Evolutionary conservation across 1,140 invertebrate genomes (phyloP), one percentile per base, ranked within the genome.

Genomic region (Ceratina japonica): DNA sequence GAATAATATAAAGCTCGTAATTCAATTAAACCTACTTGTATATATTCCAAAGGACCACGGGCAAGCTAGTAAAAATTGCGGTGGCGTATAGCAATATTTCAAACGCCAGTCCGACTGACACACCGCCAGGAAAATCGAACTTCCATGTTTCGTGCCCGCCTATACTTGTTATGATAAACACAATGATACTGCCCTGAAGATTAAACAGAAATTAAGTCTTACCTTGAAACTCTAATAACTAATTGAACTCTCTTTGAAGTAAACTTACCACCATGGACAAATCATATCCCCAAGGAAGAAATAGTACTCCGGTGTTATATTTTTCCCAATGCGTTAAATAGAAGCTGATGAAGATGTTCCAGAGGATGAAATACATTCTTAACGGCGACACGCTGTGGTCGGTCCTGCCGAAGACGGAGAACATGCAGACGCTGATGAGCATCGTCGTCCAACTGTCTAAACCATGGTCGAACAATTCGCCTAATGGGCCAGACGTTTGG

Each of bases 401-500:
- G 13, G 95, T 94, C 31, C 97, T 93, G 0, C 98, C 98, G 93
- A 98, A 99, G 52, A 99, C 95, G 0, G 97, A 98, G 91, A 97
- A 99, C 84, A 99, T 94, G 68, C 97, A 97, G 44, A 96, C 95
- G 0, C 98, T 97, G 86, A 99, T 97, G 83, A 99, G 95, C 87
- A 98, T 95, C 1, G 98, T 96, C 1, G 98, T 97, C 95, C 97
- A 99, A 2, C 98, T 98, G 92, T 99, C 99, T 84, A 99, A 95
- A 1, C 99, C 99, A 93, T 99, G 99, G 92, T 99, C 99, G 92
- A 99, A 99, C 12, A 99, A 92, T 93, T 99, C 99, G 3, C 99
- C 99, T 7, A 99, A 91, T 0, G 98, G 98, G 1, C 97, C 96
- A 61, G 96, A 97, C 0, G 97, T 97, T 63, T 97, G 95, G 0